phyloP scores from a whole-genome alignment of 2,888 invertebrate genomes.

The Brachypalpus laphriformis region DNA sequence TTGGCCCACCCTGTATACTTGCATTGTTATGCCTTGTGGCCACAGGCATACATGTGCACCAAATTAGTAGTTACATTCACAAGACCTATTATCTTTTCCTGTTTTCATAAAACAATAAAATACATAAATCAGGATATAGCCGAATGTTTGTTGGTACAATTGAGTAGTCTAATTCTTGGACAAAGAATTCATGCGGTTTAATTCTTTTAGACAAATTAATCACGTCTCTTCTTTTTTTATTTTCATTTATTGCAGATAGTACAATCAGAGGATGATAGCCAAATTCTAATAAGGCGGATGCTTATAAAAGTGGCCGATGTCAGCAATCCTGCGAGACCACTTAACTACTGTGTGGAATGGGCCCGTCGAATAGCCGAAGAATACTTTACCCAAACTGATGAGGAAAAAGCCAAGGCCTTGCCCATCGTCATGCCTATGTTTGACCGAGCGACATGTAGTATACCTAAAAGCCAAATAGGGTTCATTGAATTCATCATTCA shows the following conservation, averaged over 20 bases:
- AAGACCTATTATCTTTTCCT: too few relatives aligned
- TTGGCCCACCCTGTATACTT: too few relatives aligned
- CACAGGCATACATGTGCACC: too few relatives aligned
- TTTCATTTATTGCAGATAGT: constrained; percentile 76
- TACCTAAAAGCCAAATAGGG: constrained; percentile 98
- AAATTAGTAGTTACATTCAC: too few relatives aligned
- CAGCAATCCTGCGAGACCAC: constrained; percentile 96
- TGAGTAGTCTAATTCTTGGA: too few relatives aligned
- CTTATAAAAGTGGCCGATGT: constrained; percentile 99
- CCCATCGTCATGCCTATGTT: constrained; percentile 99
- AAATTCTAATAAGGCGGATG: constrained; percentile 95
- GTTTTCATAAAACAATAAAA: too few relatives aligned
- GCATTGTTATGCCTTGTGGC: too few relatives aligned
- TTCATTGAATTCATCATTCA: constrained; percentile 99
- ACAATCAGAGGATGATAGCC: constrained; percentile 87
- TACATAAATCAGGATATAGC: too few relatives aligned
- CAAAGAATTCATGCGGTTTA: too few relatives aligned
- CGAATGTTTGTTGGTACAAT: too few relatives aligned
- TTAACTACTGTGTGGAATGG: constrained; percentile 94
- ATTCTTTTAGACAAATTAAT: too few relatives aligned
- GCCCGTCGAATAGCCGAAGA: constrained; percentile 96
- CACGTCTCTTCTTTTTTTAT: too few relatives aligned
- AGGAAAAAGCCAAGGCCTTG: constrained; percentile 93
- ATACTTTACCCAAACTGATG: constrained; percentile 98
- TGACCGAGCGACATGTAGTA: constrained; percentile 96